Evolutionary conservation across 2,113 vertebrate genomes (phyloP).

Genomic region (Chaetura pelagica): DNA sequence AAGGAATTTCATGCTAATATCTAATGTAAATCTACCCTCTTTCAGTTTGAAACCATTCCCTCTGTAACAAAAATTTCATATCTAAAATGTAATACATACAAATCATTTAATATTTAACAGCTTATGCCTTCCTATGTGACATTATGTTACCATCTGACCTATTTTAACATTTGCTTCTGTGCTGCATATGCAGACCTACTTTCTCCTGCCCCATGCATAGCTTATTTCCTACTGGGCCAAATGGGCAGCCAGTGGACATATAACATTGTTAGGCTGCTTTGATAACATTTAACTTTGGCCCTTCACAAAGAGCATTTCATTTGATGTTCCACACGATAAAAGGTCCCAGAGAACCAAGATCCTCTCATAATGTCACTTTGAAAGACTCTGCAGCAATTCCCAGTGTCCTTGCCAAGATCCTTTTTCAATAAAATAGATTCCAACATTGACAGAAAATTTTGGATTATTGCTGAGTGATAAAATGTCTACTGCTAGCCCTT

Average conservation of each 20-base stretch:
- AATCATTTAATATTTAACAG: not conserved
- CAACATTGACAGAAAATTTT: slow-evolving; percentile 31
- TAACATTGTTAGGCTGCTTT: not conserved
- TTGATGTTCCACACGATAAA: not conserved
- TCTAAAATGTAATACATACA: not conserved
- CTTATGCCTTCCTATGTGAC: not conserved
- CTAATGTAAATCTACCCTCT: too few relatives aligned
- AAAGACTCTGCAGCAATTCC: slow-evolving; percentile 18
- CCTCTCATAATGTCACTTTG: slow-evolving; percentile 2
- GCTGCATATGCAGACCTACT: not conserved
- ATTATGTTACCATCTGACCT: not conserved
- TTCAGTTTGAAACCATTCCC: too few relatives aligned
- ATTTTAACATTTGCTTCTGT: slow-evolving; percentile 4
- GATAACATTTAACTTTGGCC: not conserved
- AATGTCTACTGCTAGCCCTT: slow-evolving; percentile 11
- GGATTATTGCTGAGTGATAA: slow-evolving; percentile 51
- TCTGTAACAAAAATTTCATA: not conserved
- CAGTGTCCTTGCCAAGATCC: slow-evolving; percentile 13
- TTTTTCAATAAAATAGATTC: slow-evolving; percentile 50
- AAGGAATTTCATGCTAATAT: too few relatives aligned
- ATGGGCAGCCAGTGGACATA: not conserved
- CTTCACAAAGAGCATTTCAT: not conserved
- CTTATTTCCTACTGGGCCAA: slow-evolving; percentile 8
- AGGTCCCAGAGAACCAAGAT: not conserved
- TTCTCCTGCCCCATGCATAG: not conserved